phyloP scores from a whole-genome alignment of 2,113 vertebrate genomes.

The Laticauda colubrina region DNA sequence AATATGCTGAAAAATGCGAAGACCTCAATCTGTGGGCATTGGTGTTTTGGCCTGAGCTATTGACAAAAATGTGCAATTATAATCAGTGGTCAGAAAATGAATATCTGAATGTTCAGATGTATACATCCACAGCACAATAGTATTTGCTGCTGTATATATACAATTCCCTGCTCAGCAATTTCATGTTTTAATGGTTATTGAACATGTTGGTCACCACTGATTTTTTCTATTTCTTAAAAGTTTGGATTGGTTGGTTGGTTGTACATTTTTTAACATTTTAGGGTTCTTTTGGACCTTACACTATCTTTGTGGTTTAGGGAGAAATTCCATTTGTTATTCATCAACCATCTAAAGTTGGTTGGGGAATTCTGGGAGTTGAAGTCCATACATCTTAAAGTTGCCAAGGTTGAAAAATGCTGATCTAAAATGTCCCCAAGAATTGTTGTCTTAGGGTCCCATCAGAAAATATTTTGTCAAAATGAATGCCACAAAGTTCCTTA shows the following conservation, averaged over 20 bases:
- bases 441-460: neutral
- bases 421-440: neutral
- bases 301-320: neutral
- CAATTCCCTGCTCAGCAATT: neutral
- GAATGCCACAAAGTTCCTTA: neutral
- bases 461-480: neutral
- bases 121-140: neutral
- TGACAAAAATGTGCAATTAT: neutral
- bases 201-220: neutral
- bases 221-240: neutral
- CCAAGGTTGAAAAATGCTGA: neutral
- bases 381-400: neutral
- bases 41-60: neutral
- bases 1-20: neutral
- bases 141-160: neutral
- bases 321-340: neutral
- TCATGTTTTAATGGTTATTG: neutral
- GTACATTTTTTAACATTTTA: neutral
- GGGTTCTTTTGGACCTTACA: neutral
- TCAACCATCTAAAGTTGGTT: neutral
- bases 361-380: neutral
- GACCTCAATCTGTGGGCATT: neutral
- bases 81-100: neutral
- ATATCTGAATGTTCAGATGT: neutral
- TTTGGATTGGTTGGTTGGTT: neutral